phyloP scores from a whole-genome alignment of 2,888 invertebrate species.

The Spodoptera picta region DNA sequence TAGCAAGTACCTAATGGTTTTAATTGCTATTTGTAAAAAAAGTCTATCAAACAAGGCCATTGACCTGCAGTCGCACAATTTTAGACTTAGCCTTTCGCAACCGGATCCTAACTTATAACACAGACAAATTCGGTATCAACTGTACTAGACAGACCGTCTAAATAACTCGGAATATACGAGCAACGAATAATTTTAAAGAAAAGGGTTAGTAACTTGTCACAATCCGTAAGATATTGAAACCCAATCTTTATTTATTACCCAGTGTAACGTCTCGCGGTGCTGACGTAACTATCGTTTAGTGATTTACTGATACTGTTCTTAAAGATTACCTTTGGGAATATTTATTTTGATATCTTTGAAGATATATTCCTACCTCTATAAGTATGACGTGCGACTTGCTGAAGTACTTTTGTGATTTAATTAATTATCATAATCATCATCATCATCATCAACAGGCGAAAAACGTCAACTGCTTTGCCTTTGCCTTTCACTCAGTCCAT shows the following conservation, averaged over 20 bases:
- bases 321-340: slow-evolving; percentile 3
- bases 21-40: too few species aligned
- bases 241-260: slow-evolving; percentile 38
- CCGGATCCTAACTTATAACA: too few species aligned
- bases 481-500: too few species aligned
- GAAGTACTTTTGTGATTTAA: too few species aligned
- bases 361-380: too few species aligned
- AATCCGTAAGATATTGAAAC: slow-evolving; percentile 43
- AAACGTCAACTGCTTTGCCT: too few species aligned
- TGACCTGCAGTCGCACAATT: neutral
- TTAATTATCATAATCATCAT: too few species aligned
- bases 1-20: too few species aligned
- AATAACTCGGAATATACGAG: slow-evolving; percentile 12
- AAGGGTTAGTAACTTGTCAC: slow-evolving; percentile 50
- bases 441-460: too few species aligned
- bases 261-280: slow-evolving; percentile 32
- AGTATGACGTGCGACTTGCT: too few species aligned
- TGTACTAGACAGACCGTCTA: neutral
- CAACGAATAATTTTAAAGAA: slow-evolving; percentile 30
- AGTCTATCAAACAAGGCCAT: too few species aligned
- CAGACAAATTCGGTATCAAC: neutral
- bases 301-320: slow-evolving; percentile 34
- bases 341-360: neutral
- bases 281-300: slow-evolving; percentile 36
- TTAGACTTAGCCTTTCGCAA: too few species aligned